phyloP scores from a whole-genome alignment of 2,888 invertebrate species.

The Poecilus cupreus region DNA sequence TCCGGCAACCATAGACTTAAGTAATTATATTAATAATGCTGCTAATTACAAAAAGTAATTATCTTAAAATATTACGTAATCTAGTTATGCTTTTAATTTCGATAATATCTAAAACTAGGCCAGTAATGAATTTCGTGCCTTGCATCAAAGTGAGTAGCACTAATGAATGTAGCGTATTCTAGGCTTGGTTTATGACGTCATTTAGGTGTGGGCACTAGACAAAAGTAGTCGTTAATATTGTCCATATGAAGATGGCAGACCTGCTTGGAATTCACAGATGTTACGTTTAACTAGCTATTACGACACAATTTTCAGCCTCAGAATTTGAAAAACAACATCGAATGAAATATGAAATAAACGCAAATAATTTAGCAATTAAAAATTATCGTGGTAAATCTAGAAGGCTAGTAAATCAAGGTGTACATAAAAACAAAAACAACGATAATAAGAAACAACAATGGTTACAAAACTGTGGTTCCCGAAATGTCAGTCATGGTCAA shows the following conservation, averaged over 20 bases:
- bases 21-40: too few relatives aligned
- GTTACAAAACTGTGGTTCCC: neutral
- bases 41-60: too few relatives aligned
- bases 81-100: too few relatives aligned
- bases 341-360: too few relatives aligned
- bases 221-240: neutral
- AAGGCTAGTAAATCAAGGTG: neutral
- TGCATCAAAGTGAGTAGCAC: neutral
- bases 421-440: neutral
- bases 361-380: too few relatives aligned
- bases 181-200: neutral
- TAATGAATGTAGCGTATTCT: neutral
- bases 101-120: neutral
- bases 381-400: too few relatives aligned
- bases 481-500: neutral
- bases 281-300: too few relatives aligned
- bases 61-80: too few relatives aligned
- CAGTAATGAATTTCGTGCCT: neutral
- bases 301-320: too few relatives aligned
- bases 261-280: too few relatives aligned
- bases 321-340: too few relatives aligned
- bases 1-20: too few relatives aligned
- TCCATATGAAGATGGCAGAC: neutral
- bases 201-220: neutral
- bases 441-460: neutral